Evolutionary conservation across 2,797 vertebrate species (phyloP), one percentile per base, ranked within the genome.

Genomic region (Chloroceryle inda): DNA sequence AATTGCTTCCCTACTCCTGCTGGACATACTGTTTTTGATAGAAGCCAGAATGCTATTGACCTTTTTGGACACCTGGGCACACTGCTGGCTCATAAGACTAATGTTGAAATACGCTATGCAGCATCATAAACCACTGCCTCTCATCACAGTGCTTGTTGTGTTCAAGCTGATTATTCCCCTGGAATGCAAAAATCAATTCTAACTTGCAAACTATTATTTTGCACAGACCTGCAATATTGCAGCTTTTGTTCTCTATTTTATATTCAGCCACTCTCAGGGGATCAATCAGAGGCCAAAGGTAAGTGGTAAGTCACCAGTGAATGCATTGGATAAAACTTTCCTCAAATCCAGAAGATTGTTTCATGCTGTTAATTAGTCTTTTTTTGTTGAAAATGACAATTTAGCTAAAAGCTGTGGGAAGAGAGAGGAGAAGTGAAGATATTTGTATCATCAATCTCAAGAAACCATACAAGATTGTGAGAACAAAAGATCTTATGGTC

Each of bases 141-240:
- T 83, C 88, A 85, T 92, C 12, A 3, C 44, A 44, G 21, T 12
- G 24, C 53, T 76, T 52, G 11, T 9, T 58, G 44, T 72, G 45
- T 52, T 88, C 58, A 81, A 62, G 58, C 13, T 83, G 79, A 92
- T 89, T 92, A 95, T 89, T 85, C 49, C 81, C 78, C 64, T 77
- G 82, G 53, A 94, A 89, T 64, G 58, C 33, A 94, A 92, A 92
- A 91, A 91, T 89, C 87, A 89, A n/a, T 97, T 92, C 75, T 83
- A 93, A 90, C 80, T 84, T 72, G 78, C 68, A 80, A 88, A 85
- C 64, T 71, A 38, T 64, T 63, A 77, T 75, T 91, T 84, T 69
- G 55, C 83, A 78, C 21, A 94, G 62, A 88, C 8, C 19, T 1
- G 1, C 1, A 7, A n/a, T 42, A 59, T 8, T 61, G 24, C n/a